Evolutionary conservation across 2,888 invertebrate genomes (phyloP).

Genomic region (Arenicola marina): DNA sequence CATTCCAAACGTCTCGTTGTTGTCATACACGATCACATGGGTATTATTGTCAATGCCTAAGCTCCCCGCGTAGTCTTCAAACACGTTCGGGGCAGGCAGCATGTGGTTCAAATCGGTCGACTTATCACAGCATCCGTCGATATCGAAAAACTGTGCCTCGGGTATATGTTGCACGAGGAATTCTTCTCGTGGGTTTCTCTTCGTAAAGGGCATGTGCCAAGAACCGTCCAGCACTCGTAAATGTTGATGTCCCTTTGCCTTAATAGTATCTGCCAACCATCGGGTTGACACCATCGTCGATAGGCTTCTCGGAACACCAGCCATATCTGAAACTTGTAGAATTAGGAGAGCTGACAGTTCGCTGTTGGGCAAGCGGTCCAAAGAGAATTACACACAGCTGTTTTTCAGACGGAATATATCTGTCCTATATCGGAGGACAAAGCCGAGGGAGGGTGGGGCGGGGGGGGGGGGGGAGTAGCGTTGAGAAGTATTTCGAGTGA

Average conservation of each 20-base stretch:
- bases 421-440: no score
- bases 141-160: constrained; percentile 53
- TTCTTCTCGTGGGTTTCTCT: constrained; percentile 41
- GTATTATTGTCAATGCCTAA: constrained; percentile 49
- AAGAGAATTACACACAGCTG: no score
- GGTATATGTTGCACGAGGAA: constrained; percentile 50
- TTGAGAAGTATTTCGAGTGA: no score
- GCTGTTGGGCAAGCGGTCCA: no score
- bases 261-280: constrained; percentile 23
- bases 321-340: no score
- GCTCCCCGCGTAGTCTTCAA: constrained; percentile 48
- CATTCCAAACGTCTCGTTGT: constrained; percentile 40
- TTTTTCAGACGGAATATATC: no score
- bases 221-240: constrained; percentile 49
- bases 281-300: constrained; percentile 14
- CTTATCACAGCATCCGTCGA: constrained; percentile 48
- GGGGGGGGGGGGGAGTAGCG: no score
- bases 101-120: constrained; percentile 43
- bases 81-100: constrained; percentile 43
- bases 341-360: no score
- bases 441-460: no score
- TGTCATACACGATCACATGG: constrained; percentile 55
- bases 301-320: background rate
- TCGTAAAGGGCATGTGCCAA: constrained; percentile 47
- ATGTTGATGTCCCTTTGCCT: constrained; percentile 29